Evolutionary conservation across 2,797 vertebrate genomes (phyloP), one percentile per base, ranked within the genome.

Genomic region (Heliangelus exortis): DNA sequence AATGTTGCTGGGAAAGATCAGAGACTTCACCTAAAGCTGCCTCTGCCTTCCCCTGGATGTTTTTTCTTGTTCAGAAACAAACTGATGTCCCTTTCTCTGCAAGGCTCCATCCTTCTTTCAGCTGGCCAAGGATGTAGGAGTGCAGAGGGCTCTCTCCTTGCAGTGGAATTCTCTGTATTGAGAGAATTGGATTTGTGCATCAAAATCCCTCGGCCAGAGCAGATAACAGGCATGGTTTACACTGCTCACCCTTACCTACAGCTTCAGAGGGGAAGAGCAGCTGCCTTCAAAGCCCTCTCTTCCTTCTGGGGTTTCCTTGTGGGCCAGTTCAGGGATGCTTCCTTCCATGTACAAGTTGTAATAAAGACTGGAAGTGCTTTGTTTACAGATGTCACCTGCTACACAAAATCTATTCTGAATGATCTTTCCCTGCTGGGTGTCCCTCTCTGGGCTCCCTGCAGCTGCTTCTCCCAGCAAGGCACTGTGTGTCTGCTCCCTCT

Each of bases 1-100:
- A 19, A 6, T 2, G 7, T 0, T 11, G 55, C 9, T 28, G 55
- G 71, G n/a, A 7, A 14, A 2, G n/a, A 14, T 65, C 26, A 15
- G 4, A 10, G 36, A 15, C 34, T 66, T 45, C 39, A 3, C 31
- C 17, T 3, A 0, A 3, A 48, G 53, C 7, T 17, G 59, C 5
- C 33, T 66, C 33, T 55, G 65, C 61, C 23, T 67, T 17, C 3
- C 10, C 17, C 8, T 0, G 16, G 11, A 54, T 0, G 0, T 9
- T 28, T 54, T 25, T 7, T 31, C 25, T 9, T 33, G 11, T 23
- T 50, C 59, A 3, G 15, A 48, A 78, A 15, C 39, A 22, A 2
- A 4, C 22, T 22, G 0, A 1, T 28, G 76, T 13, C 47, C 2
- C 4, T 18, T 31, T 16, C 21, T 28, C 15, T 9, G 22, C 0